Conservation (phyloP, 2,797 vertebrate genomes). For the Pangasius krempfi region DNA sequence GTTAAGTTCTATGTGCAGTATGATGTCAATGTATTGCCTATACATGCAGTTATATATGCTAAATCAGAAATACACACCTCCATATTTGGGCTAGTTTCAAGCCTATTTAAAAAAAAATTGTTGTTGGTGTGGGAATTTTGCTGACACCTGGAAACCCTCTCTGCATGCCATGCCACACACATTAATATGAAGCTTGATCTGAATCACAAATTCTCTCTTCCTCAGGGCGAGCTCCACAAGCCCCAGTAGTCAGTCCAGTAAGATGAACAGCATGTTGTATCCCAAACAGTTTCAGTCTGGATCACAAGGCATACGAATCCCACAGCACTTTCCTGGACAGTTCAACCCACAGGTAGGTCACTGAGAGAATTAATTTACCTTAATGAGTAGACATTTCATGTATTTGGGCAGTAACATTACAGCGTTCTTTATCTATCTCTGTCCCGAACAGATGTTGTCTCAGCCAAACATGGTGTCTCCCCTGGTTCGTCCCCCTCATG, state of each 20-base stretch:
- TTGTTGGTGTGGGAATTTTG: too few relatives aligned
- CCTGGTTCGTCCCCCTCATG: conserved; percentile 89
- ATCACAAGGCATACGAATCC: conserved; percentile 88
- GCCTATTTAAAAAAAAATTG: too few relatives aligned
- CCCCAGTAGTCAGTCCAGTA: conserved; percentile 95
- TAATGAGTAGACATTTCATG: neutral
- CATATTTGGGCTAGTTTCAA: too few relatives aligned
- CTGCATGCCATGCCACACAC: neutral
- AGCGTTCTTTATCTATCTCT: neutral
- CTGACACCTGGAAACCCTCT: too few relatives aligned
- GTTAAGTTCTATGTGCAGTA: neutral
- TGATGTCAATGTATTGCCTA: neutral
- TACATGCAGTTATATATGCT: too few relatives aligned
- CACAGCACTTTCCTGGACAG: conserved; percentile 91
- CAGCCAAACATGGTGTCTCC: conserved; percentile 96
- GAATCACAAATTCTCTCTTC: conserved; percentile 42
- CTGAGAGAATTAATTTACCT: neutral
- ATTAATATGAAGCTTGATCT: neutral
- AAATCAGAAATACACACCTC: too few relatives aligned
- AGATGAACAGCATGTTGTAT: conserved; percentile 97
- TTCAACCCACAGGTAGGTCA: conserved; percentile 91
- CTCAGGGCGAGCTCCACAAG: conserved; percentile 95
- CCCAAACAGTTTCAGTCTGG: conserved; percentile 95
- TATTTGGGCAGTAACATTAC: too few relatives aligned
- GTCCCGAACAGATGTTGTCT: conserved; percentile 85